Conservation (phyloP, 2,797 vertebrate genomes). For the Australoheros facetus region DNA sequence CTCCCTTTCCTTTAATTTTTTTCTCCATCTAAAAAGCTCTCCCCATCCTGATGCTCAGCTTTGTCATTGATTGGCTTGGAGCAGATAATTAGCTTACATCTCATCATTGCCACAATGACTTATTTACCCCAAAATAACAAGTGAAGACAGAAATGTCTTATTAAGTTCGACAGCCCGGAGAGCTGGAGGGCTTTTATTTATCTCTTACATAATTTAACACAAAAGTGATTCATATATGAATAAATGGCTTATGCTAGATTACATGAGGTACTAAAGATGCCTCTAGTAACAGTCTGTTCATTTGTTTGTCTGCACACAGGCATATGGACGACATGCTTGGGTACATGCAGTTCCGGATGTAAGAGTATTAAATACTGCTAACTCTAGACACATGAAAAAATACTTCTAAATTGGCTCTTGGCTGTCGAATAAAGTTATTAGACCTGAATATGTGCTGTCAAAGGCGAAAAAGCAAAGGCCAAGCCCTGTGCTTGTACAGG, state of each 20-base stretch:
- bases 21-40: background rate
- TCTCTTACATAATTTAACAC: background rate
- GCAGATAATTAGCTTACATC: conserved; percentile 53
- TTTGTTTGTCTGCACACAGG: background rate
- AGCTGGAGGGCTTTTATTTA: conserved; percentile 13
- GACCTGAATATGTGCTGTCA: conserved; percentile 69
- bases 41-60: background rate
- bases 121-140: conserved; percentile 44
- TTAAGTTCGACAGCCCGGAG: conserved; percentile 24
- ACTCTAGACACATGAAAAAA: conserved; percentile 9
- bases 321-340: background rate
- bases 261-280: background rate
- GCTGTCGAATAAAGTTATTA: conserved; percentile 53
- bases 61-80: conserved; percentile 54
- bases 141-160: conserved; percentile 24
- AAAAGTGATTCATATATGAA: background rate
- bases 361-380: conserved; percentile 1
- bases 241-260: background rate
- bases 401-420: conserved; percentile 16
- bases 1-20: background rate
- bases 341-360: background rate
- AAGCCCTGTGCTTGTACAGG: conserved; percentile 71
- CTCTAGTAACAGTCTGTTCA: background rate
- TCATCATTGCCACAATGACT: conserved; percentile 41
- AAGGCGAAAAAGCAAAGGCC: conserved; percentile 67